Evolutionary conservation across 1,140 invertebrate species (phyloP), one percentile per base, ranked within the genome.

Genomic region (Drosophila azteca): DNA sequence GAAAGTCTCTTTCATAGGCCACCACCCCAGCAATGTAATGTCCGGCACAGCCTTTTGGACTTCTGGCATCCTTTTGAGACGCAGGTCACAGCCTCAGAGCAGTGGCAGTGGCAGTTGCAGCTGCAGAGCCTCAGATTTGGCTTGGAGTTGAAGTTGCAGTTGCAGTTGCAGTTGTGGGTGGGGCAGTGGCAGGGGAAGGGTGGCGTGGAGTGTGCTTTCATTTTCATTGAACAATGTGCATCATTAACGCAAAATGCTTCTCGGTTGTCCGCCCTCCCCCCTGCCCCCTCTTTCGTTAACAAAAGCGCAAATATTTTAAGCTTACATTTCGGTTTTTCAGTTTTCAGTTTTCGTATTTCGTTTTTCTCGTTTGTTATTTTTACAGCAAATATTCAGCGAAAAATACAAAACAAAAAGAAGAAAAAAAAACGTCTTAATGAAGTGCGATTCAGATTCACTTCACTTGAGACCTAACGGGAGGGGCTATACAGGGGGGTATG

Each of bases 151-250:
- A 24, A 45, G 62, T 31, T 26, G 44, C 43, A 26, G 24, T 5
- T 43, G 58, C 31, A 45, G 62, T 31, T 26, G 44, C 43, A 26
- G 24, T 5, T 26, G 4, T 20, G 17, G 17, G 17, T 20, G 24
- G 5, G 24, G 24, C n/a, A n/a, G 24, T 4, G 24, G 24, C 3
- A 5, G 24, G 24, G 24, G 24, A 0, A 20, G 17, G 17, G 17
- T 1, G 17, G 17, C 1, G n/a, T 20, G 17, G 17, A 20, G 17
- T 48, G 20, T 59, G 77, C 84, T 87, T 88, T 87, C 83, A 72
- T 87, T 87, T 87, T 88, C 83, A 82, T 77, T 83, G 75, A 87
- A 87, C 83, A 87, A 88, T 89, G 83, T 85, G 83, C 83, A 88
- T 87, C 83, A 87, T 87, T 87, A 87, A 87, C 83, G 79, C 79